Conservation (phyloP, 1,140 invertebrate species). For the Drosophila pseudoananassae region DNA sequence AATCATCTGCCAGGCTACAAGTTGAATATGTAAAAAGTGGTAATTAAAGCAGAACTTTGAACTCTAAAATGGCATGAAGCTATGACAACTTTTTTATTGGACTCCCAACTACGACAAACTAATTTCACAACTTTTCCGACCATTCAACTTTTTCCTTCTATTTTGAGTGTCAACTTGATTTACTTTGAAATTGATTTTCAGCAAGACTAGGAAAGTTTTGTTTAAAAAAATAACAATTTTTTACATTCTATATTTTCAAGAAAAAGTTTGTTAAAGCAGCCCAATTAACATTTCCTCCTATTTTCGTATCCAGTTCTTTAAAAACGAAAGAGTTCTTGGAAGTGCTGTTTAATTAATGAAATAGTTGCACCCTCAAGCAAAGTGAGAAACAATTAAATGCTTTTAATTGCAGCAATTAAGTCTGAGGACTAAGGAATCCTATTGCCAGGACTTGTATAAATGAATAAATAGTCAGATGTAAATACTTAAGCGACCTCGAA, state of each 20-base stretch:
- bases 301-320: neutral
- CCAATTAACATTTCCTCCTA: neutral
- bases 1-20: slow-evolving; percentile 3
- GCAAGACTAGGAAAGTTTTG: neutral
- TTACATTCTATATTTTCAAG: neutral
- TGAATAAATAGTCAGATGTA: slow-evolving; percentile 30
- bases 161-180: slow-evolving; percentile 30
- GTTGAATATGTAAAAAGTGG: slow-evolving; percentile 23
- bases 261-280: no score
- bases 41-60: slow-evolving; percentile 47
- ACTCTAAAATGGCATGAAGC: neutral
- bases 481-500: slow-evolving; percentile 6
- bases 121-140: slow-evolving; percentile 61
- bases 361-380: slow-evolving; percentile 22
- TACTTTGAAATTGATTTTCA: slow-evolving; percentile 24
- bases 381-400: slow-evolving; percentile 41
- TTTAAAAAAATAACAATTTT: neutral
- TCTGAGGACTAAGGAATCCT: neutral
- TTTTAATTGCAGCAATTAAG: slow-evolving; percentile 43
- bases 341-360: slow-evolving; percentile 36
- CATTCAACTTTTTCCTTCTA: neutral
- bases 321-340: slow-evolving; percentile 5
- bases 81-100: slow-evolving; percentile 30
- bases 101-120: slow-evolving; percentile 44
- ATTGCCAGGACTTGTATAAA: slow-evolving; percentile 21